Evolutionary conservation across 2,797 vertebrate species (phyloP), one percentile per base, ranked within the genome.

Genomic region (Novumbra hubbsi): DNA sequence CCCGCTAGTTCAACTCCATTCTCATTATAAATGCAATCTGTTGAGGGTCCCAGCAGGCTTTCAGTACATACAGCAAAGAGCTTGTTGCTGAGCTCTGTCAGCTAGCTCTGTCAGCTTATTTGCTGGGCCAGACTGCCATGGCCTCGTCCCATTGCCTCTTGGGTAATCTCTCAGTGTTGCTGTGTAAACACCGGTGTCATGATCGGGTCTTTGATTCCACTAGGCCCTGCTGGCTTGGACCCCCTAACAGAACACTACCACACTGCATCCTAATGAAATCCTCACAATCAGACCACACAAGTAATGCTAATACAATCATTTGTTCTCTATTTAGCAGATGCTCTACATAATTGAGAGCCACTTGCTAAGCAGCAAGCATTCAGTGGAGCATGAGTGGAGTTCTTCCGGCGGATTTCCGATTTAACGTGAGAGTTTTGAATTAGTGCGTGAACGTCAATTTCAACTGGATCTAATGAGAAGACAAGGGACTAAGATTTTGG

Each of bases 161-260:
- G 80, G 83, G 74, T 82, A 76, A 88, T 87, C 82, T 85, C 81
- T 81, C 72, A 75, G 28, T 73, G 73, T 80, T 78, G 70, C 24
- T 60, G 24, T 80, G 80, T 86, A 87, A 88, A 87, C 80, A 83
- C 30, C 63, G 21, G 69, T 78, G 84, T 81, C 83, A 81, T 17
- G 78, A 87, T 83, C 69, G 68, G 71, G 79, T 30, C 77, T 32
- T 66, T 78, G 80, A 88, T 85, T 81, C 74, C 77, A 78, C 71
- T 17, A 62, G 74, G 28, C 70, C 73, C 52, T 66, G 66, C 60
- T 52, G 78, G 80, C 75, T 21, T 30, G 71, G 17, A 62, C 68
- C n/a, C 17, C 16, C 30, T 67, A 55, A 68, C 63, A 64, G 24
- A 72, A 48, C 52, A 67, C 65, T 17, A 11, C 19, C 0, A 24